Evolutionary conservation across 64 coral and sea anemone genomes (phyloP).

Genomic region (Anthopleura sola): DNA sequence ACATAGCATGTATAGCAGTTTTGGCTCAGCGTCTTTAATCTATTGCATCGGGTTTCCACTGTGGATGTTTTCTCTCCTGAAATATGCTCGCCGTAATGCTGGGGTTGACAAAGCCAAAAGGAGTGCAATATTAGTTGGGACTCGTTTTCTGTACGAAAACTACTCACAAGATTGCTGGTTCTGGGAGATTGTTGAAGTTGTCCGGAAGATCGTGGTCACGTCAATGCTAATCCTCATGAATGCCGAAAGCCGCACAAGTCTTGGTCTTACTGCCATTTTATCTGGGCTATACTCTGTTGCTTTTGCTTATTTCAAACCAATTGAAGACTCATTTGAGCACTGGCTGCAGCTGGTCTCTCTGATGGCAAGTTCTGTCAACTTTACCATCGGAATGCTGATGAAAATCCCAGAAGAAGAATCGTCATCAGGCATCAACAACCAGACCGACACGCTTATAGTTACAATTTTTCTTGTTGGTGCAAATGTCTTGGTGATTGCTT

Average conservation of each 20-base stretch:
- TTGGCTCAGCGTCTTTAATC: neutral
- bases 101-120: too few species aligned
- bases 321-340: conserved; percentile 29
- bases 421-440: neutral
- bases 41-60: neutral
- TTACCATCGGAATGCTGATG: conserved; percentile 39
- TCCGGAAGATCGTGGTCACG: conserved; percentile 38
- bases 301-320: conserved; percentile 42
- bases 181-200: conserved; percentile 52
- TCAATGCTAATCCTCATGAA: conserved; percentile 5
- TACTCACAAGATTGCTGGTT: conserved; percentile 34
- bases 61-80: neutral
- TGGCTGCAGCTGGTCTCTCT: conserved; percentile 45
- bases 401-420: conserved; percentile 46
- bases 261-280: conserved; percentile 9
- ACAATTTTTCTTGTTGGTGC: conserved; percentile 37
- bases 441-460: conserved; percentile 32
- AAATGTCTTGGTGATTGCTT: conserved; percentile 38
- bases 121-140: too few species aligned
- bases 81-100: too few species aligned
- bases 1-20: neutral
- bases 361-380: conserved; percentile 44
- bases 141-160: too few species aligned
- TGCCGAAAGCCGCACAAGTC: conserved; percentile 25
- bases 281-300: conserved; percentile 36